phyloP scores from a whole-genome alignment of 2,797 vertebrate genomes.

The Karalla daura region DNA sequence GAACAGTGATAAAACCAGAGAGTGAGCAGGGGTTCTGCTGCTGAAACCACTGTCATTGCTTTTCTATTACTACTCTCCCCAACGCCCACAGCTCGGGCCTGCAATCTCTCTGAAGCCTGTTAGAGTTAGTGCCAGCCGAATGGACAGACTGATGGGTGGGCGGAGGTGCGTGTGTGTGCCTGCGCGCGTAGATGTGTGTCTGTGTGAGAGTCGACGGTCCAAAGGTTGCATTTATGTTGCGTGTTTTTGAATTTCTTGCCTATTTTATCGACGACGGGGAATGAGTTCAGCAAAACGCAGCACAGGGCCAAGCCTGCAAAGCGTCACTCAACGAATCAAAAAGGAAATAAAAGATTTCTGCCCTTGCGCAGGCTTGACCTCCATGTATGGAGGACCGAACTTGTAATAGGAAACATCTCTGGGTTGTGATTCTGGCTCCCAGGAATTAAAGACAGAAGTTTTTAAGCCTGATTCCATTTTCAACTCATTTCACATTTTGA shows the following conservation, averaged over 20 bases:
- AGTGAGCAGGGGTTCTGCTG: slow-evolving; percentile 79
- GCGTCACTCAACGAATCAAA: slow-evolving; percentile 66
- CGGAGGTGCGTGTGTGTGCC: slow-evolving; percentile 62
- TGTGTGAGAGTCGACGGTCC: slow-evolving; percentile 45
- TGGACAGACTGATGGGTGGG: slow-evolving; percentile 84
- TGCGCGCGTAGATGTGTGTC: slow-evolving; percentile 23
- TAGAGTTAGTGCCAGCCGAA: slow-evolving; percentile 87
- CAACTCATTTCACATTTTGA: no score
- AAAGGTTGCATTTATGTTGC: slow-evolving; percentile 75
- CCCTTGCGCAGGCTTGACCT: slow-evolving; percentile 34
- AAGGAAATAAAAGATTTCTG: slow-evolving; percentile 47
- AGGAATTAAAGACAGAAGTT: slow-evolving; percentile 5
- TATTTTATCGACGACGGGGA: slow-evolving; percentile 62
- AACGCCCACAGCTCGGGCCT: slow-evolving; percentile 79
- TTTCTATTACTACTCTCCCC: slow-evolving; percentile 85
- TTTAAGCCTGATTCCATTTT: slow-evolving; percentile 18
- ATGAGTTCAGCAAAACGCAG: slow-evolving; percentile 59
- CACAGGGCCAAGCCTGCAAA: slow-evolving; percentile 56
- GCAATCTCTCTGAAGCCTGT: slow-evolving; percentile 88
- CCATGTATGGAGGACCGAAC: slow-evolving; percentile 27
- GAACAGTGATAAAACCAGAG: slow-evolving; percentile 80
- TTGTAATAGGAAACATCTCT: slow-evolving; percentile 29
- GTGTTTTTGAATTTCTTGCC: slow-evolving; percentile 71
- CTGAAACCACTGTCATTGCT: slow-evolving; percentile 86
- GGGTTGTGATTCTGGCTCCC: slow-evolving; percentile 16